These are phyloP conservation scores for Drosophila hamatofila DNA, from an alignment of 2,888 invertebrate genomes.

Conservation along the genomic window DNA sequence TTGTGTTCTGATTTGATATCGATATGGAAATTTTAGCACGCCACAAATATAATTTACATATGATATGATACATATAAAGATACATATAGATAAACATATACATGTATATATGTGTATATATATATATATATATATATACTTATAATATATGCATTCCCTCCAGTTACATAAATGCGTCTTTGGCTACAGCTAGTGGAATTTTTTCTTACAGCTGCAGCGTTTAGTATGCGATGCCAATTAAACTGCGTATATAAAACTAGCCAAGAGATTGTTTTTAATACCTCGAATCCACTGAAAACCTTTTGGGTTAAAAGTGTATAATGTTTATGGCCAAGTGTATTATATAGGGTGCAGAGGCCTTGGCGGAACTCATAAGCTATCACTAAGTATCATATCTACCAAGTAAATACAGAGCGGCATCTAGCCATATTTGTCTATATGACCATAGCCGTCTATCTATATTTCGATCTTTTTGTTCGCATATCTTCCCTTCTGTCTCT, in stretches of 20 bases:
- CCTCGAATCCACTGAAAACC: neutral
- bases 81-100: neutral
- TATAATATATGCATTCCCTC: neutral
- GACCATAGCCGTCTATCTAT: no score
- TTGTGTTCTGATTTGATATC: constrained; percentile 25
- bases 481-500: neutral
- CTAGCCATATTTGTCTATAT: neutral
- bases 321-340: neutral
- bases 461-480: neutral
- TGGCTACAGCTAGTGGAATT: constrained; percentile 38
- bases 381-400: neutral
- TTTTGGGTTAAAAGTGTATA: neutral
- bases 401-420: neutral
- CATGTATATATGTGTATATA: neutral
- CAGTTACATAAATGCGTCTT: neutral
- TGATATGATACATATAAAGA: neutral
- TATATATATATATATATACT: constrained; percentile 1
- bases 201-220: constrained; percentile 25
- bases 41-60: neutral
- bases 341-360: neutral
- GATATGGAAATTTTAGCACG: constrained; percentile 35
- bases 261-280: neutral
- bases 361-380: neutral
- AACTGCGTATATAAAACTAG: constrained; percentile 24
- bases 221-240: constrained; percentile 32